A percentile compares a stretch with the other conserved stretches of the same genome.
These are phyloP conservation scores for Dallia pectoralis DNA, from an alignment of 2,797 vertebrate genomes.

Conservation along the genomic window DNA sequence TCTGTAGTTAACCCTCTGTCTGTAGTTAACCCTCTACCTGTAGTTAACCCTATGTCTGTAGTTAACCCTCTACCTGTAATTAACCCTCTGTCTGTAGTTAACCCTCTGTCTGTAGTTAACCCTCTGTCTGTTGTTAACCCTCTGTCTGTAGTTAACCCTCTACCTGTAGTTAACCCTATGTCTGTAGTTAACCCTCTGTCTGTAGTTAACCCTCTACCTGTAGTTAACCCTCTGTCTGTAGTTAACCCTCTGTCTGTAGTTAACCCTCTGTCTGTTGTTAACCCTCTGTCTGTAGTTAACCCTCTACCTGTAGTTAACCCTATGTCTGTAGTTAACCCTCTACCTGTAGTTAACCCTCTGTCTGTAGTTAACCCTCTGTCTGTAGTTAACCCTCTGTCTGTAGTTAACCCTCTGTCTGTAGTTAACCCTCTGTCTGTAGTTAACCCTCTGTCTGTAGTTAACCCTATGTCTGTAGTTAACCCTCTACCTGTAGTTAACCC, in stretches of 20 bases:
- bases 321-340: neutral
- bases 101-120: neutral
- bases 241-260: neutral
- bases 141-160: neutral
- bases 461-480: neutral
- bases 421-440: neutral
- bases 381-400: slow-evolving; percentile 2
- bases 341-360: slow-evolving; percentile 4
- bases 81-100: no score
- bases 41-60: neutral
- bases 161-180: no score
- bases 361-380: neutral
- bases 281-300: neutral
- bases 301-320: neutral
- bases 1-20: no score
- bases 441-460: neutral
- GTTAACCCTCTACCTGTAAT: neutral
- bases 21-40: neutral
- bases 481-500: neutral
- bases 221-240: no score
- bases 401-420: neutral
- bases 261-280: neutral
- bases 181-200: no score
- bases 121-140: slow-evolving; percentile 1
- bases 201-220: neutral